A percentile compares a stretch with the other conserved stretches of the same genome.
Evolutionary conservation across 2,888 invertebrate species (phyloP).

Genomic region (Ashinkailepas kermadecensis): DNA sequence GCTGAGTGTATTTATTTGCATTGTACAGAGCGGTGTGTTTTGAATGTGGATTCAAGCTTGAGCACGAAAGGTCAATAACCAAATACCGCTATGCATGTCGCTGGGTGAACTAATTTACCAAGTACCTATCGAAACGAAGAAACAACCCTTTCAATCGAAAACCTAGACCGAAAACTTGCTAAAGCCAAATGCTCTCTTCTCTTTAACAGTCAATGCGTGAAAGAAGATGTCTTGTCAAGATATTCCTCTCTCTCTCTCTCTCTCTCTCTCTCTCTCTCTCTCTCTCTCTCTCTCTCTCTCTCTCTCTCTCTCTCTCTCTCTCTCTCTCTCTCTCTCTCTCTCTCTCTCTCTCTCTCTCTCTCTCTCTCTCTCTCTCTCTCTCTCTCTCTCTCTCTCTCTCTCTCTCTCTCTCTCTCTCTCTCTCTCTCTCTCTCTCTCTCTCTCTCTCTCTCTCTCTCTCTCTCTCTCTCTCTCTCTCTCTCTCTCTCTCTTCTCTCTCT

Average conservation of each 20-base stretch:
- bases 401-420: conserved; percentile 21
- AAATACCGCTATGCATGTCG: too few relatives aligned
- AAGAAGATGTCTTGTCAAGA: too few relatives aligned
- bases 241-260: conserved; percentile 23
- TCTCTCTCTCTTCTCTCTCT: conserved; percentile 9
- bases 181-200: too few relatives aligned
- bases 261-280: conserved; percentile 21
- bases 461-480: conserved; percentile 18
- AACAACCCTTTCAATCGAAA: too few relatives aligned
- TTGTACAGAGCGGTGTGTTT: too few relatives aligned
- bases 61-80: too few relatives aligned
- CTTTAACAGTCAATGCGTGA: too few relatives aligned
- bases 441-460: conserved; percentile 21
- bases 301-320: conserved; percentile 19
- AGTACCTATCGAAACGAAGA: too few relatives aligned
- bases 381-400: conserved; percentile 21
- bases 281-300: conserved; percentile 21
- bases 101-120: too few relatives aligned
- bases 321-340: conserved; percentile 20
- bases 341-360: conserved; percentile 20
- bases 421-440: conserved; percentile 24
- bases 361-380: conserved; percentile 21
- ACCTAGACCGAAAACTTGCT: too few relatives aligned
- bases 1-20: too few relatives aligned
- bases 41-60: too few relatives aligned